A percentile compares a stretch with the other conserved stretches of the same genome.
Conservation (phyloP, 2,797 vertebrate genomes). For the Alfaro cultratus region DNA sequence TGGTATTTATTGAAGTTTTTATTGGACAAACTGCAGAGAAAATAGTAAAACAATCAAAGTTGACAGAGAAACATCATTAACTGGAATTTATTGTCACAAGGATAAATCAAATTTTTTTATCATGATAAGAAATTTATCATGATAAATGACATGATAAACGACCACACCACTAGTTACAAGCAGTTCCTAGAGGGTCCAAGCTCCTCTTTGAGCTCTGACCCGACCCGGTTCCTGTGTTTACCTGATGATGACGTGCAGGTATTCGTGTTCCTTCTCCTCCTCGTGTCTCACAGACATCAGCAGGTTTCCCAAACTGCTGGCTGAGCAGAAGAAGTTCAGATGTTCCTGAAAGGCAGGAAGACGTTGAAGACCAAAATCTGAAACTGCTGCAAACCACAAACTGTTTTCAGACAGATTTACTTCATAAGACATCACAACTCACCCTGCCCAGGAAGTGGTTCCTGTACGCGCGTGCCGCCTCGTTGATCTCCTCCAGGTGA, state of each 20-base stretch:
- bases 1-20: too few species aligned
- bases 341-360: slow-evolving; percentile 84
- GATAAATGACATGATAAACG: too few species aligned
- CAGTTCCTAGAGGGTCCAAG: too few species aligned
- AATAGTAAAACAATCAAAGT: too few species aligned
- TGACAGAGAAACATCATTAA: too few species aligned
- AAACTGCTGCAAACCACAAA: background rate
- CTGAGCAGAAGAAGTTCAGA: slow-evolving; percentile 90
- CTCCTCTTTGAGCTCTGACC: too few species aligned
- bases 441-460: slow-evolving; percentile 94
- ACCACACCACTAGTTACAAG: too few species aligned
- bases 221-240: slow-evolving; percentile 29
- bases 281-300: slow-evolving; percentile 93
- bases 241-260: slow-evolving; percentile 89
- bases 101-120: too few species aligned
- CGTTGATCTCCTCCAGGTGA: slow-evolving; percentile 81
- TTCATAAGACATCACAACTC: slow-evolving; percentile 30
- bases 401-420: background rate
- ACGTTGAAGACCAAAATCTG: background rate
- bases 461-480: slow-evolving; percentile 86
- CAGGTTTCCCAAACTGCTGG: slow-evolving; percentile 85
- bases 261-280: slow-evolving; percentile 86
- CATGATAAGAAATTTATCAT: too few species aligned
- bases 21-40: too few species aligned
- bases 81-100: too few species aligned